These are phyloP conservation scores for Strix uralensis DNA, from an alignment of 2,113 vertebrate species.

Conservation along the genomic window DNA sequence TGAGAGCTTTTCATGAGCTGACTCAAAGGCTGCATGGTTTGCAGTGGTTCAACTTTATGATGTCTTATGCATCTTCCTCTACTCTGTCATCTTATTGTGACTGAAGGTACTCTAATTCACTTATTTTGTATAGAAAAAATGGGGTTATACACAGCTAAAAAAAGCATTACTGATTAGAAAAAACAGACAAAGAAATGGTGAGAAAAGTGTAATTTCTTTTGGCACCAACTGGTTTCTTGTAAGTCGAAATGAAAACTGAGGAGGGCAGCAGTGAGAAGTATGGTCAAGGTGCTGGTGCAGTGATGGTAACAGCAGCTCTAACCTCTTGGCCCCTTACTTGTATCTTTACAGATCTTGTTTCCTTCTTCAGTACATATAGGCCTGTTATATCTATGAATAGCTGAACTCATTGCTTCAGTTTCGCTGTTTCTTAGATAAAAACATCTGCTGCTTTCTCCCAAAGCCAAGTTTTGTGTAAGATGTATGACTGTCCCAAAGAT, in stretches of 20 bases:
- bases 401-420: neutral
- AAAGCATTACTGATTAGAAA: neutral
- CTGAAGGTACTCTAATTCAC: neutral
- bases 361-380: neutral
- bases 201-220: neutral
- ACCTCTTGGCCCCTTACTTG: neutral
- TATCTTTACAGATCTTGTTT: neutral
- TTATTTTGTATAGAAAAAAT: neutral
- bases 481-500: neutral
- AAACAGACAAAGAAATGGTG: neutral
- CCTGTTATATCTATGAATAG: neutral
- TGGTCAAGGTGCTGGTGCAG: neutral
- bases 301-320: neutral
- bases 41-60: neutral
- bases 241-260: neutral
- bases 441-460: neutral
- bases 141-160: neutral
- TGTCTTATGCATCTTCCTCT: neutral
- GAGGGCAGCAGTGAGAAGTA: neutral
- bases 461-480: neutral
- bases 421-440: neutral
- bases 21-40: neutral
- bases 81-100: neutral
- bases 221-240: neutral
- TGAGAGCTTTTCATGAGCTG: neutral